Evolutionary conservation across 2,888 invertebrate genomes (phyloP), one percentile per base, ranked within the genome.

Genomic region (Noctua comes): DNA sequence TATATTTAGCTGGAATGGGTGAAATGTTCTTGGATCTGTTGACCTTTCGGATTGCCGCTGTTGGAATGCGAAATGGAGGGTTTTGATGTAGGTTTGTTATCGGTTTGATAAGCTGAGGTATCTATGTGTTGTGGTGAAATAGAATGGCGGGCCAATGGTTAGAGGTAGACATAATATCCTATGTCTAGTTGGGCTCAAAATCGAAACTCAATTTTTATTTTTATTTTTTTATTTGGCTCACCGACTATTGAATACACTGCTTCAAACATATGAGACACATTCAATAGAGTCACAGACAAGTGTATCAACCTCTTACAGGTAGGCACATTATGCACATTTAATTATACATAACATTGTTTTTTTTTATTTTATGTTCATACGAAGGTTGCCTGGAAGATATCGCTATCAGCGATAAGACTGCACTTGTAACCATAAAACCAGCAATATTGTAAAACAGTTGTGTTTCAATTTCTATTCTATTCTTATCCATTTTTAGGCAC

Each of bases 1-100:
- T 79, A 87, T 77, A 75, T 76, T 81, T 81, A 76, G 80, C 82
- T 70, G 64, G 75, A 73, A 76, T 78, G 65, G 70, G 13, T 18
- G 46, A 81, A 80, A 80, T 83, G 62, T 48, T 81, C 68, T 69
- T n/a, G 66, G 86, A 73, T 77, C 73, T 77, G 69, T 46, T 27
- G 86, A 82, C 86, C 73, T 77, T 76, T 83, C 27, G 65, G 13
- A 16, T 81, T 73, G 76, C 72, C 21, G 66, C 11, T 16, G 27
- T 16, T 27, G 68, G 65, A 69, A 74, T 83, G 68, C 57, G 62
- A 51, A 64, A 71, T 36, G 21, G 79, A 16, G 5, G 16, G 24
- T 59, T 59, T 48, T 0, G 24, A 27, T 36, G n/a, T 2, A 11
- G n/a, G 40, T 51, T 72, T 36, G 64, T 64, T 79, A 73, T 79